Evolutionary conservation across 2,797 vertebrate genomes (phyloP), one percentile per base, ranked within the genome.

Genomic region (Chloroceryle amazona): DNA sequence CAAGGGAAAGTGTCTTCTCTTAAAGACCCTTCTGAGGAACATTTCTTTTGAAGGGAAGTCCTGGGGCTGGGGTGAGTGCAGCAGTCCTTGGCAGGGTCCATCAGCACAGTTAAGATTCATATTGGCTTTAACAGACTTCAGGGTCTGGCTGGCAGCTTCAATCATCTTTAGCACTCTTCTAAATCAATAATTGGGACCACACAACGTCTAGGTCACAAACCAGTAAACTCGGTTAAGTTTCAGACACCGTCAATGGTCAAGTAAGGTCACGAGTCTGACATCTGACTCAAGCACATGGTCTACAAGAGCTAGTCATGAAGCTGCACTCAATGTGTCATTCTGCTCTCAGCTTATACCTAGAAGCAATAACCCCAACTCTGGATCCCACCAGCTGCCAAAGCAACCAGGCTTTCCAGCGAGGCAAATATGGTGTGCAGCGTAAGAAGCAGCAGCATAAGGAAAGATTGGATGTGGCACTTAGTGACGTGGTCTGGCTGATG

Each of bases 1-100:
- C 47, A 75, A 66, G 26, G 37, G 44, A 31, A 63, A 74, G 9
- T 31, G 9, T 44, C 62, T 85, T 95, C 21, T 13, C 28, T 26
- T 33, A 35, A 52, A 81, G 51, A 6, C 11, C 5, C 2, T 65
- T 83, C 63, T 66, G n/a, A 81, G 46, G 22, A 78, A 49, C 0
- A 0, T 29, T 37, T 80, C 60, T 37, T 28, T 42, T 0, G 0
- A 39, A 68, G 52, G n/a, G 60, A 4, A 0, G 1, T 74, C 23
- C 49, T 63, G n/a, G 25, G 18, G 4, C 63, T 81, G 31, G 26
- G 20, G 9, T 39, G 18, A 12, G 1, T 20, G 21, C 10, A 90
- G 57, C 19, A 54, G 5, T 83, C 23, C 16, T 46, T 86, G 72
- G 20, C 39, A 82, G 28, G 0, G 3, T 37, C 70, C 28, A 31